Conservation (phyloP, 1,140 invertebrate species). For the Homalodisca vitripennis region DNA sequence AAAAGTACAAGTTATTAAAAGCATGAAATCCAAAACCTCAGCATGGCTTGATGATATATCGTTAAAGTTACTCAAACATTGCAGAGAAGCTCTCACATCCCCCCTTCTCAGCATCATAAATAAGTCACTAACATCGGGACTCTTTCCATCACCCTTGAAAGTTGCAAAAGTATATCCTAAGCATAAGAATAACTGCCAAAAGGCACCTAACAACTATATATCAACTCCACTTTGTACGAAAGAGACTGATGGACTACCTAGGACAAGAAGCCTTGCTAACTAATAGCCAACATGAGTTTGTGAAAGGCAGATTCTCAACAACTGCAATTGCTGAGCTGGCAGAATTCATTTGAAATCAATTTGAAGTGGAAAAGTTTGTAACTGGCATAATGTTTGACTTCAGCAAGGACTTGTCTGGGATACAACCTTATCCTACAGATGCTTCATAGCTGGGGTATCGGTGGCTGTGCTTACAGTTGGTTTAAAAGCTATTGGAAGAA, state of each 20-base stretch:
- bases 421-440: not conserved
- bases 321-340: slow-evolving; percentile 5
- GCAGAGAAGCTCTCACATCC: too few species aligned
- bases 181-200: too few species aligned
- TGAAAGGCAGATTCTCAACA: not conserved
- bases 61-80: too few species aligned
- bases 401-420: slow-evolving; percentile 4
- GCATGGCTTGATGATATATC: too few species aligned
- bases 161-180: too few species aligned
- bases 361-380: not conserved
- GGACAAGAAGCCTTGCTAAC: not conserved
- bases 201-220: too few species aligned
- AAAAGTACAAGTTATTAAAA: too few species aligned
- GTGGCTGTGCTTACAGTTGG: not conserved
- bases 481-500: not conserved
- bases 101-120: too few species aligned
- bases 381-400: slow-evolving; percentile 1
- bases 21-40: too few species aligned
- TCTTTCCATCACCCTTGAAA: too few species aligned
- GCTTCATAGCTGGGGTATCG: not conserved
- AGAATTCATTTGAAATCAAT: slow-evolving; percentile 8
- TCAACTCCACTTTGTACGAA: too few species aligned
- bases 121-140: too few species aligned
- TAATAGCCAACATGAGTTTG: slow-evolving; percentile 1
- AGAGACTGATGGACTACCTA: not conserved